A percentile compares a stretch with the other conserved stretches of the same genome.
Evolutionary conservation across 2,113 vertebrate species (phyloP).

Genomic region (Megaceryle maxima): DNA sequence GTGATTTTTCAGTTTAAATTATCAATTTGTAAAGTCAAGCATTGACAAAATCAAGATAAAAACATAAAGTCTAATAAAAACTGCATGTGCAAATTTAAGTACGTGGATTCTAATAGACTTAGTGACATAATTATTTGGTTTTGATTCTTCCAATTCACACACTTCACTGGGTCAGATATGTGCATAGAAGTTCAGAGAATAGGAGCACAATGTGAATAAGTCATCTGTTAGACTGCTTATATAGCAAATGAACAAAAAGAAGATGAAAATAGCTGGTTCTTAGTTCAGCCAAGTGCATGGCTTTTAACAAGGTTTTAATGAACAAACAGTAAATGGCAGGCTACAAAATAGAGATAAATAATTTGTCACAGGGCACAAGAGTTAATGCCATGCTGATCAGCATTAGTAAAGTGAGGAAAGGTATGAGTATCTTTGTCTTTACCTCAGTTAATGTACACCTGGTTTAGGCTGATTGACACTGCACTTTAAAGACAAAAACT

Average conservation of each 20-base stretch:
- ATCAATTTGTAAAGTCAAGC: not conserved
- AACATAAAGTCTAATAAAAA: not conserved
- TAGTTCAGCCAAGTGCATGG: not conserved
- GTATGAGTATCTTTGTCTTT: not conserved
- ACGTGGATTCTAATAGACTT: not conserved
- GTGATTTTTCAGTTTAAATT: not conserved
- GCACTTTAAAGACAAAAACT: slow-evolving; percentile 43
- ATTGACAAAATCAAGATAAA: not conserved
- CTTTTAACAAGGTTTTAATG: not conserved
- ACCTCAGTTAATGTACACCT: not conserved
- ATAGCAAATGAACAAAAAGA: not conserved
- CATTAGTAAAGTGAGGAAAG: not conserved
- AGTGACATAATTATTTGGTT: not conserved
- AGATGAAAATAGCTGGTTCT: not conserved
- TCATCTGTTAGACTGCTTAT: not conserved
- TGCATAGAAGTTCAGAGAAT: not conserved
- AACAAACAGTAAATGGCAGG: not conserved
- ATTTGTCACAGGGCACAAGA: not conserved
- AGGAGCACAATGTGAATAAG: not conserved
- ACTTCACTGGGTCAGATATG: not conserved
- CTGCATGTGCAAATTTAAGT: not conserved
- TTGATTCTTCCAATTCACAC: not conserved
- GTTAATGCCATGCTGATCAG: not conserved
- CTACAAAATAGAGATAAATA: not conserved
- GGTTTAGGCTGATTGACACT: slow-evolving; percentile 44